phyloP scores from a whole-genome alignment of 2,113 vertebrate genomes.

The Lepus europaeus region DNA sequence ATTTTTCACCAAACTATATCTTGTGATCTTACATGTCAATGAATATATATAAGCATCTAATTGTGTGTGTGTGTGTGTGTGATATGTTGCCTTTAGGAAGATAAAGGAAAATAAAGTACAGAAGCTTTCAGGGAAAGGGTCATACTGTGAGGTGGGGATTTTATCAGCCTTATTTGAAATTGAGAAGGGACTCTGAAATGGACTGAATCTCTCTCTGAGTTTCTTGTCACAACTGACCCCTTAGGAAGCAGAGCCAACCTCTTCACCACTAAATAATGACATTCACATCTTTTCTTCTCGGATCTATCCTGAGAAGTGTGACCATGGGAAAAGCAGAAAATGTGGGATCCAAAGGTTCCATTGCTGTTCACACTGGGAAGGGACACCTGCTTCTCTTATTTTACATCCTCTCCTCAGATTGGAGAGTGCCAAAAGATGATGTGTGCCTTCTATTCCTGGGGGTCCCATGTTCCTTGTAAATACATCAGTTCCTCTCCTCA shows the following conservation, averaged over 20 bases:
- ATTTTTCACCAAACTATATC: slow-evolving; percentile 57
- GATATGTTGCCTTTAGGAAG: slow-evolving; percentile 25
- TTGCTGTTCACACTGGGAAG: slow-evolving; percentile 14
- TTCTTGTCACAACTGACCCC: slow-evolving; percentile 34
- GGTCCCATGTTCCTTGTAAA: not conserved
- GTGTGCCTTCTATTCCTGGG: not conserved
- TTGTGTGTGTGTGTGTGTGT: not conserved
- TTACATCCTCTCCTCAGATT: not conserved
- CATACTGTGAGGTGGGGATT: not conserved
- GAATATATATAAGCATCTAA: slow-evolving; percentile 26
- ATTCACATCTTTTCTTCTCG: not conserved
- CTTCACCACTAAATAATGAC: slow-evolving; percentile 47
- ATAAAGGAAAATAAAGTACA: slow-evolving; percentile 37
- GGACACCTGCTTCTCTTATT: not conserved
- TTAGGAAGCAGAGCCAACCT: not conserved
- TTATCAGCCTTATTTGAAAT: slow-evolving; percentile 28
- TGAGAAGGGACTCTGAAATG: slow-evolving; percentile 10
- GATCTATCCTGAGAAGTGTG: slow-evolving; percentile 21
- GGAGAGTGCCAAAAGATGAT: not conserved
- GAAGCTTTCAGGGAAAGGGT: not conserved
- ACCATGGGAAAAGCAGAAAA: not conserved
- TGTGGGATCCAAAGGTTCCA: not conserved
- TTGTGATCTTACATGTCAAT: slow-evolving; percentile 38
- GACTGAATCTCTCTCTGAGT: not conserved
- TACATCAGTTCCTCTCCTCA: not conserved